Conservation (phyloP, 2,797 vertebrate species). For the Sarcophilus harrisii region DNA sequence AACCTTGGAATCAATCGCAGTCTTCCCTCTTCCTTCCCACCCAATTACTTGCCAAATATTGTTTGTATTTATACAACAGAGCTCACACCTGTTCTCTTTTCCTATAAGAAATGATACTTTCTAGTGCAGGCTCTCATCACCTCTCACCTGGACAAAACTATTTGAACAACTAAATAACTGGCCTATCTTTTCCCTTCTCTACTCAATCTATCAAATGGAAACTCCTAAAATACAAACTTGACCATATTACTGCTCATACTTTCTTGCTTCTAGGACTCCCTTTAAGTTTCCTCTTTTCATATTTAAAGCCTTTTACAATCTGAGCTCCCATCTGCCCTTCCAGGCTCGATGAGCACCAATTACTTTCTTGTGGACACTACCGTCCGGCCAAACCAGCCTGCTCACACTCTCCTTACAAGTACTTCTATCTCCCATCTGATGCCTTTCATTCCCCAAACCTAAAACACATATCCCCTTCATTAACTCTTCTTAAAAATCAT, state of each 20-base stretch:
- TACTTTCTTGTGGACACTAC: background rate
- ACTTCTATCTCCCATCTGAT: background rate
- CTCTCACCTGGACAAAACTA: background rate
- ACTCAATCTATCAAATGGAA: background rate
- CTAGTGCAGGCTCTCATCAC: background rate
- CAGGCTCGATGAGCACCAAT: background rate
- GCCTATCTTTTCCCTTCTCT: background rate
- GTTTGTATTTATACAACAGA: background rate
- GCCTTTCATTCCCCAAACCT: background rate
- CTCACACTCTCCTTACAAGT: background rate
- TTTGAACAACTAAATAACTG: background rate
- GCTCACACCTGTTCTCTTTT: background rate
- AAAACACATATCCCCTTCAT: background rate
- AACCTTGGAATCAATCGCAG: background rate
- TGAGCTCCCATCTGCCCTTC: background rate
- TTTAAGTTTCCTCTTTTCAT: background rate
- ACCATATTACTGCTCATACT: background rate
- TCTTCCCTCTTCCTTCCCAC: background rate
- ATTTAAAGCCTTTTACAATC: background rate
- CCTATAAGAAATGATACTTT: background rate
- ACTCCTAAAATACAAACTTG: background rate
- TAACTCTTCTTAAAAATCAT: background rate
- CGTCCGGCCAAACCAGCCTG: background rate
- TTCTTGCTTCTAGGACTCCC: background rate
- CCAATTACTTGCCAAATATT: background rate